phyloP scores from a whole-genome alignment of 2,113 vertebrate genomes.

The Spheniscus mendiculus region DNA sequence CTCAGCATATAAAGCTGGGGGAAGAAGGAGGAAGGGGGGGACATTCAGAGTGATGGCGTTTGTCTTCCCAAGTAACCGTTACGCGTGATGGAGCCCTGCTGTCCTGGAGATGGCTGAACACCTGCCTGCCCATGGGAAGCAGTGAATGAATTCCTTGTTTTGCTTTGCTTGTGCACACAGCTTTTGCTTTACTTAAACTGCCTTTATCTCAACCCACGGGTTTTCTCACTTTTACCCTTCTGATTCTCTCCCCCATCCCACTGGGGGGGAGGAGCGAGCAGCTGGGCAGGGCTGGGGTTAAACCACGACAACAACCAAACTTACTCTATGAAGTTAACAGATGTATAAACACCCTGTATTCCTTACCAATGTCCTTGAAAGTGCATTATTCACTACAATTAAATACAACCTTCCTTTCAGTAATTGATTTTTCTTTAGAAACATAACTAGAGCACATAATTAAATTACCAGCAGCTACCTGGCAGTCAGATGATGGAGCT shows the following conservation, averaged over 20 bases:
- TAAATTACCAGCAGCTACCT: background rate
- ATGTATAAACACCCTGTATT: background rate
- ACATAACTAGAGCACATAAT: background rate
- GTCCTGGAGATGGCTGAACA: background rate
- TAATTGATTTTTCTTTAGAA: background rate
- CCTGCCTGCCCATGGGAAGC: background rate
- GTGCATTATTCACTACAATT: background rate
- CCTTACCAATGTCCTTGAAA: background rate
- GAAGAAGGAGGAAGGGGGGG: too few species aligned
- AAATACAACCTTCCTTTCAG: background rate
- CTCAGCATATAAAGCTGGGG: background rate
- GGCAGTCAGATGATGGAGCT: background rate
- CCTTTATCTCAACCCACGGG: background rate
- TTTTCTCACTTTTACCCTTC: background rate
- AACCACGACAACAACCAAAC: background rate
- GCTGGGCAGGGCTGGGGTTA: background rate
- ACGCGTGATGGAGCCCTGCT: accelerated
- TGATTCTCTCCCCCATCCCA: background rate
- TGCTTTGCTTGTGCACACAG: accelerated
- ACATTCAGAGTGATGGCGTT: accelerated
- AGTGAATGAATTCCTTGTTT: background rate
- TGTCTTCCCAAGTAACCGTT: background rate
- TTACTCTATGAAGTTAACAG: background rate
- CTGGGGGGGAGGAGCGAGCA: accelerated
- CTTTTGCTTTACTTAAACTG: background rate